Percentiles rank a stretch among this genome's conserved stretches.
Evolutionary conservation across 2,888 invertebrate species (phyloP).

Genomic region (Neoitamus cyanurus): DNA sequence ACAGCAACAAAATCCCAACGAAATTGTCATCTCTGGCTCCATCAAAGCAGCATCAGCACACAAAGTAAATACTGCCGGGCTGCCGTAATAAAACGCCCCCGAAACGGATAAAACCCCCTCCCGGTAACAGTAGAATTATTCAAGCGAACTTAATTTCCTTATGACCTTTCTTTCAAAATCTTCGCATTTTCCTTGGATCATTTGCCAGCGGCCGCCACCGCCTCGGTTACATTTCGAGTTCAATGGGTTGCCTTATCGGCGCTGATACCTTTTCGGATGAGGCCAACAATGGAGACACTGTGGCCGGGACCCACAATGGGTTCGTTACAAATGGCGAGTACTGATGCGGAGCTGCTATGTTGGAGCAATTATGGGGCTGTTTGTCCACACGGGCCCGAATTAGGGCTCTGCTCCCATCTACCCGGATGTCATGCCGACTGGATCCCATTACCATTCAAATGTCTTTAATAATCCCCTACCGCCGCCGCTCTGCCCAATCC

Average conservation of each 20-base stretch:
- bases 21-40: not conserved
- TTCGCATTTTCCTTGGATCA: not conserved
- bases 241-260: slow-evolving; percentile 5
- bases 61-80: not conserved
- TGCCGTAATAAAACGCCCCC: not conserved
- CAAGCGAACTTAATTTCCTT: not conserved
- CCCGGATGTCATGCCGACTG: not conserved
- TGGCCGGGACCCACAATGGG: not conserved
- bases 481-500: not conserved
- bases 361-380: not conserved
- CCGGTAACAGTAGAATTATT: not conserved
- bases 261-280: not conserved
- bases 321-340: not conserved
- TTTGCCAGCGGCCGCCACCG: not conserved
- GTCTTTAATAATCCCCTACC: not conserved
- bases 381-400: not conserved
- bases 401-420: not conserved
- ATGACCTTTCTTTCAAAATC: slow-evolving; percentile 5
- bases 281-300: not conserved
- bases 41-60: slow-evolving; percentile 1
- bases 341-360: not conserved
- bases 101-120: not conserved
- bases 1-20: not conserved
- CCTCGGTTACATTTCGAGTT: not conserved
- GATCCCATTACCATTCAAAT: not conserved